A percentile compares a stretch with the other conserved stretches of the same genome.
These are phyloP conservation scores for Gallinago media DNA, from an alignment of 2,113 vertebrate species.

Conservation along the genomic window DNA sequence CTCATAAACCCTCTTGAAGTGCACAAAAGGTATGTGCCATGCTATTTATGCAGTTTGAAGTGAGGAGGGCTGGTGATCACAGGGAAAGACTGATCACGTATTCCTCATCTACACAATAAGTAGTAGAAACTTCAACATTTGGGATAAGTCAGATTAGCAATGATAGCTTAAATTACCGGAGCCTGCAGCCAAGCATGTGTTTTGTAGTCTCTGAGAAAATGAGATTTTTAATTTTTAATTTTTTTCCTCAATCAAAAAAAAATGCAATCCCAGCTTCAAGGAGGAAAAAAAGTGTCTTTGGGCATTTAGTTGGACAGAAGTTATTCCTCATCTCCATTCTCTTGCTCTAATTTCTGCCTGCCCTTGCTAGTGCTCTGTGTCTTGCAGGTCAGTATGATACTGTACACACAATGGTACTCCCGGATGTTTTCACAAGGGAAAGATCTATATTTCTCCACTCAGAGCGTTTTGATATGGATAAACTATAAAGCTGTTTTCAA, in stretches of 20 bases:
- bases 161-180: background rate
- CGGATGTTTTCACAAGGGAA: background rate
- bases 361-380: background rate
- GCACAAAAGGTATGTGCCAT: constrained; percentile 74
- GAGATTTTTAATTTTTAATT: background rate
- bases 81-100: background rate
- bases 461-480: background rate
- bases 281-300: background rate
- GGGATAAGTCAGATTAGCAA: background rate
- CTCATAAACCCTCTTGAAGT: constrained; percentile 10
- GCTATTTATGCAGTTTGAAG: background rate
- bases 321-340: background rate
- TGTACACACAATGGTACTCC: background rate
- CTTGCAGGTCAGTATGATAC: background rate
- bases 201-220: background rate
- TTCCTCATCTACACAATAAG: background rate
- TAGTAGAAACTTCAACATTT: background rate
- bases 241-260: background rate
- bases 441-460: background rate
- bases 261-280: background rate
- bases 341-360: background rate
- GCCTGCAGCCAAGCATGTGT: background rate
- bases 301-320: background rate
- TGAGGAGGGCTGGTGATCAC: background rate
- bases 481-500: background rate